A percentile compares a stretch with the other conserved stretches of the same genome.
Conservation (phyloP, 2,888 invertebrate genomes). For the Odontothrips loti region DNA sequence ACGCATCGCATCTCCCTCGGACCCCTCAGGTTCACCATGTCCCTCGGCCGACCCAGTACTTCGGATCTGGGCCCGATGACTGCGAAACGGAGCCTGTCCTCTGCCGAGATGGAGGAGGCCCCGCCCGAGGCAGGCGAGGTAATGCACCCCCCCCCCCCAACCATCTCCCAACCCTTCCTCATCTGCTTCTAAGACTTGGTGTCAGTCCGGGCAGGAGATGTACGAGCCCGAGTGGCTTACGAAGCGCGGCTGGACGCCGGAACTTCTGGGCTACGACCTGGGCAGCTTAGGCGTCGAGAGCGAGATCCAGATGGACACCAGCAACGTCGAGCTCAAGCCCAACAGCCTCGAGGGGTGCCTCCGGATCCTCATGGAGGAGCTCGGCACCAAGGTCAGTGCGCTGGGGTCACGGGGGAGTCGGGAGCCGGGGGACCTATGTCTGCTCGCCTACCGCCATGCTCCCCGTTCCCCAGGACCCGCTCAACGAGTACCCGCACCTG, state of each 20-base stretch:
- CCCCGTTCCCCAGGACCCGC: neutral
- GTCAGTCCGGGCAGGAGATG: neutral
- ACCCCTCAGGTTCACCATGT: too few species aligned
- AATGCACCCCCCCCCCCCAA: too few species aligned
- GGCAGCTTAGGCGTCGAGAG: neutral
- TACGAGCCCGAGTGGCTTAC: neutral
- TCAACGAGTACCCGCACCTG: neutral
- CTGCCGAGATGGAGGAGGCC: neutral
- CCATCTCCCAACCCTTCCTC: too few species aligned
- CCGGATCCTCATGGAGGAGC: neutral
- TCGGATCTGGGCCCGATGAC: too few species aligned
- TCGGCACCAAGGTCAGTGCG: neutral
- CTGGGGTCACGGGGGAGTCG: neutral
- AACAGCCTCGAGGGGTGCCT: neutral
- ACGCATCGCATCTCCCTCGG: too few species aligned
- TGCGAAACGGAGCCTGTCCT: too few species aligned
- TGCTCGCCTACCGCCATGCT: neutral
- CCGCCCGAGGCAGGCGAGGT: neutral
- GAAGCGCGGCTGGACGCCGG: neutral
- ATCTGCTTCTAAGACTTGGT: too few species aligned
- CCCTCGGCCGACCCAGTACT: too few species aligned
- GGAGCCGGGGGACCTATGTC: too few species aligned
- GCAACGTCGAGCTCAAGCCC: neutral
- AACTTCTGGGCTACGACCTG: neutral
- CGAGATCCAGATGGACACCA: neutral